A percentile compares a stretch with the other conserved stretches of the same genome.
These are phyloP conservation scores for Macquaria australasica DNA, from an alignment of 2,113 vertebrate species.

Conservation along the genomic window DNA sequence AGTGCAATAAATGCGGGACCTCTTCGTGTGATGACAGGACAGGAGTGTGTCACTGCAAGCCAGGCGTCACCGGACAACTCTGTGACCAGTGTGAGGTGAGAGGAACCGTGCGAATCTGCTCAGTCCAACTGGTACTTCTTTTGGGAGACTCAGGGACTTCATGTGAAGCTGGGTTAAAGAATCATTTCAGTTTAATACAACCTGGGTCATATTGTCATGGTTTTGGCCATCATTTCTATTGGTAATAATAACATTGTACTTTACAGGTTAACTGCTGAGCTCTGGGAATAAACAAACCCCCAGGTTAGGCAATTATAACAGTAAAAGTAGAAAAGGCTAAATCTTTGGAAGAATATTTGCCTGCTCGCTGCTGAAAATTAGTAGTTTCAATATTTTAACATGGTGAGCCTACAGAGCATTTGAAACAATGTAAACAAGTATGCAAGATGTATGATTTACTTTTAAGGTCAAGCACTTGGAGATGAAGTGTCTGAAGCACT, in stretches of 20 bases:
- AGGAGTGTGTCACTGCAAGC: slow-evolving; percentile 88
- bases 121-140: not conserved
- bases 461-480: too few relatives aligned
- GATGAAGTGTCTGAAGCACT: too few relatives aligned
- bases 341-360: too few relatives aligned
- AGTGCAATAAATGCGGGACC: slow-evolving; percentile 86
- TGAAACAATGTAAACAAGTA: too few relatives aligned
- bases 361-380: too few relatives aligned
- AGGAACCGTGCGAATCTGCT: not conserved
- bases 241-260: not conserved
- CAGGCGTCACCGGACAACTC: slow-evolving; percentile 84
- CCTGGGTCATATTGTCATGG: not conserved
- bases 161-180: not conserved
- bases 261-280: not conserved
- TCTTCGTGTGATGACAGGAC: slow-evolving; percentile 86
- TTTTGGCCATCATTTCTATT: not conserved
- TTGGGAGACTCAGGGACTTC: not conserved
- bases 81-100: slow-evolving; percentile 89
- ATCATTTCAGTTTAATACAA: not conserved
- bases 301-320: not conserved
- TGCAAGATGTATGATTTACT: too few relatives aligned
- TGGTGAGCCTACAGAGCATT: too few relatives aligned
- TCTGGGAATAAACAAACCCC: not conserved
- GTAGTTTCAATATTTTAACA: too few relatives aligned
- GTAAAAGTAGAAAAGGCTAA: too few relatives aligned